Percentiles rank a stretch among this genome's conserved stretches.
Evolutionary conservation across 2,113 vertebrate species (phyloP).

Genomic region (Fulmarus glacialis): DNA sequence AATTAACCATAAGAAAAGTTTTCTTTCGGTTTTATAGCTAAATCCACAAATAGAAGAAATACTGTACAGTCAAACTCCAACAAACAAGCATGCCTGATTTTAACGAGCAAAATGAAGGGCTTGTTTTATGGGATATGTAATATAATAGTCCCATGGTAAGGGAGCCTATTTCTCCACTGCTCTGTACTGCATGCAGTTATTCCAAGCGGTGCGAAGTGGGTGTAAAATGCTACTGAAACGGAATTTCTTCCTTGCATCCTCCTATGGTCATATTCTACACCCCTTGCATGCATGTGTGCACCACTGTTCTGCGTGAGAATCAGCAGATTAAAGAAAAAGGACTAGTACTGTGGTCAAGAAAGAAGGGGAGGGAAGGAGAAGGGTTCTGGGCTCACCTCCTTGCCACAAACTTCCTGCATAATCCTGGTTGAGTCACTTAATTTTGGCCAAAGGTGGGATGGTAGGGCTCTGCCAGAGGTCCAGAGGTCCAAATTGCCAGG

Average conservation of each 20-base stretch:
- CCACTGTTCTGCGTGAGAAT: accelerated
- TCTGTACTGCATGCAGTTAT: background rate
- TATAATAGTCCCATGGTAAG: constrained; percentile 26
- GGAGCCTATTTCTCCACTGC: background rate
- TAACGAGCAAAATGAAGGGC: constrained; percentile 51
- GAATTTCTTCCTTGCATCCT: background rate
- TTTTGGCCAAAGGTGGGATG: background rate
- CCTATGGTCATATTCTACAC: background rate
- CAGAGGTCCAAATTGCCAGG: background rate
- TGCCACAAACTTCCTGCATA: background rate
- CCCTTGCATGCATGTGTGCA: background rate
- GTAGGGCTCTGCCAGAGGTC: background rate
- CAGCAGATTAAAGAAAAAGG: background rate
- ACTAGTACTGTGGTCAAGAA: background rate
- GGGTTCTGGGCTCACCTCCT: background rate
- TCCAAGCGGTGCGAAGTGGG: background rate
- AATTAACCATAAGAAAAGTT: constrained; percentile 38
- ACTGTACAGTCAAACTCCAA: constrained; percentile 7
- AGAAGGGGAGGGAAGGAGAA: background rate
- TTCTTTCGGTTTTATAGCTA: constrained; percentile 36
- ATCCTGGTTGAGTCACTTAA: background rate
- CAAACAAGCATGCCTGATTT: constrained; percentile 54
- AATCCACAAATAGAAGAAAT: constrained; percentile 56
- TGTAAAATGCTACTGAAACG: background rate
- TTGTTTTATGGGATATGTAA: constrained; percentile 47